Base-by-base conservation (phyloP, 1,140 invertebrate species). In the Drosophila busckii region DNA sequence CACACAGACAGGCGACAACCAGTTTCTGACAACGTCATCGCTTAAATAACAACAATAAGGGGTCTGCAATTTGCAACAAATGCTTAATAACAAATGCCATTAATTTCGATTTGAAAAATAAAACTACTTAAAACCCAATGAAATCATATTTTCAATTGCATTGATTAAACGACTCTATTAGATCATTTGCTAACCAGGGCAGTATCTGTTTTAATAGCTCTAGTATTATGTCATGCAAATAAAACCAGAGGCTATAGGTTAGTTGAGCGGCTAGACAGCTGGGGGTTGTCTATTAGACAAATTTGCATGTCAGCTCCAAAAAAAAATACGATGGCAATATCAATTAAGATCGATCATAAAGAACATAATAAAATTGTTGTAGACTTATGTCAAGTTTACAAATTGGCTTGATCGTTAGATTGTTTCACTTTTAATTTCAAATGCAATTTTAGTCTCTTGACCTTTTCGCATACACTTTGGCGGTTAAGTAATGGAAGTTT, bases 11-110 rank as follows among this genome's bases (percentile, higher is more conserved):
- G 31, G 34, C 53, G 26, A 17, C 46, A 80, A 80, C 54, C 54
- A 73, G 69, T 80, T 82, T n/a, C n/a, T 80, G 63, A 65, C 73
- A 80, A 73, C 73, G 73, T 78, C 75, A 80, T 80, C 37, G 75
- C 46, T 38, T 19, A 23, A 35, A 55, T 60, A 55, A 44, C 59
- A 22, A 10, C 5, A 17, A 26, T 8, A n/a, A 5, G 6, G 4
- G 37, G 60, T 46, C 50, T 49, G 40, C 44, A 49, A 67, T 13
- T 23, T 58, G 38, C 50, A 50, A 71, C 12, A 25, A 13, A 46
- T 40, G 17, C 20, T 2, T 25, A 62, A 50, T 69, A 67, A 61
- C 52, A 17, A 70, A 42, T 35, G 31, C n/a, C 52, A 49, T 49
- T 56, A 62, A 41, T 37, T 22, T 34, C 35, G 58, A 41, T 48